Conservation (phyloP, 2,797 vertebrate genomes). For the Carduelis carduelis region DNA sequence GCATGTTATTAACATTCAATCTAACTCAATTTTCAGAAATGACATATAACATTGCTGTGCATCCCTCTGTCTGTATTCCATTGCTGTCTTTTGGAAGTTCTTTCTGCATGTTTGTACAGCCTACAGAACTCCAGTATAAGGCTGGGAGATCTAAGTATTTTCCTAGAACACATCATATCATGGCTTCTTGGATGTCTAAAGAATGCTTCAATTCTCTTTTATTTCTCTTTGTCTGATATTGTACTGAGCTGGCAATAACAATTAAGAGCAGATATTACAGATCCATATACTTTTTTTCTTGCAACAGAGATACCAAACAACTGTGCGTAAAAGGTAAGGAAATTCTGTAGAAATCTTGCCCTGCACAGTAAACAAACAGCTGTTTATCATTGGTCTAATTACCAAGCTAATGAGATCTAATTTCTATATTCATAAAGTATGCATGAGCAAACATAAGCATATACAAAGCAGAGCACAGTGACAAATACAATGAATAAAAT, state of each 20-base stretch:
- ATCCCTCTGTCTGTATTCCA: background rate
- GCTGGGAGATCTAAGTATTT: background rate
- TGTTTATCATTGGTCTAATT: constrained; percentile 92
- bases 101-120: background rate
- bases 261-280: constrained; percentile 34
- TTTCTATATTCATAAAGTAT: constrained; percentile 87
- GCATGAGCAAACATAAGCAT: constrained; percentile 81
- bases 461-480: constrained; percentile 82
- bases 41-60: background rate
- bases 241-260: constrained; percentile 48
- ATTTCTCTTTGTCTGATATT: background rate
- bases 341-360: constrained; percentile 73
- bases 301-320: constrained; percentile 35
- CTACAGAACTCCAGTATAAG: no score
- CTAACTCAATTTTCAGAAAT: constrained; percentile 6
- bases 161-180: background rate
- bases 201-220: background rate
- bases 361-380: constrained; percentile 81
- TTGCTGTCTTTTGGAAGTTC: background rate
- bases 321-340: constrained; percentile 73
- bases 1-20: background rate
- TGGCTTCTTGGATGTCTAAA: constrained; percentile 36
- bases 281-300: background rate
- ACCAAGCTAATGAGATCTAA: constrained; percentile 93
- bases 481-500: constrained; percentile 88